A percentile compares a stretch with the other conserved stretches of the same genome.
phyloP scores from a whole-genome alignment of 92 coral and sea anemone genomes.

The Galaxea fascicularis region DNA sequence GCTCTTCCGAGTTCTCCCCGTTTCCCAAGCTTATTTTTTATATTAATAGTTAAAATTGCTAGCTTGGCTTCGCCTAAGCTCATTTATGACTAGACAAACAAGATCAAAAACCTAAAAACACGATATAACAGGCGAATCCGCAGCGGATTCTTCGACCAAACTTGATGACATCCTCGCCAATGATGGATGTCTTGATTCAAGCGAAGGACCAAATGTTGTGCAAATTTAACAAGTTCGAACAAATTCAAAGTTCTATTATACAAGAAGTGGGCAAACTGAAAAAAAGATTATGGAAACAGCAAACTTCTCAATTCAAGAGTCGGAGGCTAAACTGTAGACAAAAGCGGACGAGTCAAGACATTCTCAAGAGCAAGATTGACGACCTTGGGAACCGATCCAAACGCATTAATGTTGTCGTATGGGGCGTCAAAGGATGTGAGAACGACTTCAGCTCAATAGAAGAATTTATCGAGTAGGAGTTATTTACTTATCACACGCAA shows the following conservation, averaged over 20 bases:
- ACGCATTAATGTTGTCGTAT: background rate
- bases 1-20: background rate
- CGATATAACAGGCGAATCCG: slow-evolving; percentile 4
- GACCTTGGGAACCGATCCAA: slow-evolving; percentile 2
- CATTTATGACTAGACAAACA: background rate
- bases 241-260: background rate
- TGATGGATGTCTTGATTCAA: slow-evolving; percentile 14
- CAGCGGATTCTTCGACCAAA: slow-evolving; percentile 20
- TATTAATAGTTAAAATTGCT: background rate
- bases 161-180: background rate
- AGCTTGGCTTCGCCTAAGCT: background rate
- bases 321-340: background rate
- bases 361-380: background rate
- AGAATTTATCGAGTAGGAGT: background rate
- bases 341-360: background rate
- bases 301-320: background rate
- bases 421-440: background rate
- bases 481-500: background rate
- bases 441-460: background rate
- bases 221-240: slow-evolving; percentile 5
- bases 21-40: background rate
- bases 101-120: slow-evolving; percentile 10
- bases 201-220: slow-evolving; percentile 22
- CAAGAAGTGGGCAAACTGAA: background rate
- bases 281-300: slow-evolving; percentile 7